Evolutionary conservation across 1,140 invertebrate genomes (phyloP).

Genomic region (Nephila pilipes): DNA sequence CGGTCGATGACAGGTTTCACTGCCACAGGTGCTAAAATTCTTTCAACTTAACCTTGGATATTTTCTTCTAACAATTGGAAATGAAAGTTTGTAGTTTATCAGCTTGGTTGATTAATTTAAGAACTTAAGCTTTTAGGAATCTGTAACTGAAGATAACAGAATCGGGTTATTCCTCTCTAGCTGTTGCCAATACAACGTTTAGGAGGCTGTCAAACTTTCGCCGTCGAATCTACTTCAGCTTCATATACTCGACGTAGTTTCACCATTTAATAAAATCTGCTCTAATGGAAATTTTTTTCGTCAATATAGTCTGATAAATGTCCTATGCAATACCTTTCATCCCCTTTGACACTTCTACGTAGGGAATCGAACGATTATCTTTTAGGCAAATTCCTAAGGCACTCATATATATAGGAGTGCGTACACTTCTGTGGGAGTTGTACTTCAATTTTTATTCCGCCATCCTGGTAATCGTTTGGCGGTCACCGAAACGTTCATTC

Average conservation of each 20-base stretch:
- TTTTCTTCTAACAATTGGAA: neutral
- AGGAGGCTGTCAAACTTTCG: slow-evolving; percentile 24
- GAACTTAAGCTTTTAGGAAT: slow-evolving; percentile 25
- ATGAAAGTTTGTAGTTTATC: neutral
- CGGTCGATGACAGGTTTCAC: neutral
- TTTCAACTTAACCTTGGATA: slow-evolving; percentile 13
- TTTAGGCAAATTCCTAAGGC: too few relatives aligned
- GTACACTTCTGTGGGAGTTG: too few relatives aligned
- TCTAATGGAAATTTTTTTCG: neutral
- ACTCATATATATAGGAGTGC: too few relatives aligned
- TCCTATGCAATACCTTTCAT: slow-evolving; percentile 16
- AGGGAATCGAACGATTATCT: too few relatives aligned
- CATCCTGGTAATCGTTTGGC: too few relatives aligned
- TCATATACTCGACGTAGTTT: slow-evolving; percentile 13
- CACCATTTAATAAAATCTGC: neutral
- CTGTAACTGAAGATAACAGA: neutral
- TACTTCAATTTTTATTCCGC: too few relatives aligned
- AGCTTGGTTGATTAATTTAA: neutral
- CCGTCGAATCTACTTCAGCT: slow-evolving; percentile 3
- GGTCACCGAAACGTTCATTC: neutral
- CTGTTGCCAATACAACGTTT: neutral
- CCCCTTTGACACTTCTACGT: neutral
- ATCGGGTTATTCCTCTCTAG: neutral
- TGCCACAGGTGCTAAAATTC: too few relatives aligned
- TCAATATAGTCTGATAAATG: neutral